Conservation (phyloP, 37 sponge, comb jelly and placozoan species). For the Theonella swinhoei region DNA sequence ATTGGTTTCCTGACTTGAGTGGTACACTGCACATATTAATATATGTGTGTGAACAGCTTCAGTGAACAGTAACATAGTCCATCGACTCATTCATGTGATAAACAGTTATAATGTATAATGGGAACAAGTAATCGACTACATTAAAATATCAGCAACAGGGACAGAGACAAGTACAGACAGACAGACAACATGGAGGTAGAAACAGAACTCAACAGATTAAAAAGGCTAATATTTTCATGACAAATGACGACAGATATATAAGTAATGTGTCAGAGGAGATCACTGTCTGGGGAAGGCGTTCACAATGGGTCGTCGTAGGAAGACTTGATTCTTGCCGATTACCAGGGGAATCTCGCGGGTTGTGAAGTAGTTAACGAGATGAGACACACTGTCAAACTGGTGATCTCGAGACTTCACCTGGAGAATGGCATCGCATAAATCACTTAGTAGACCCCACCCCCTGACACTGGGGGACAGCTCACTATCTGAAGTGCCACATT, state of each 20-base stretch:
- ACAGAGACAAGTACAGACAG: not conserved
- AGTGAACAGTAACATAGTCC: no score
- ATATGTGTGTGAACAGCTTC: no score
- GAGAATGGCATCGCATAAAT: not conserved
- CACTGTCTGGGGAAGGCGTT: slow-evolving; percentile 26
- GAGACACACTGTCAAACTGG: slow-evolving; percentile 77
- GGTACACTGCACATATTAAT: no score
- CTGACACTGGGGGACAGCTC: not conserved
- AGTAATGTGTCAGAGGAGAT: not conserved
- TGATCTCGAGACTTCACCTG: slow-evolving; percentile 84
- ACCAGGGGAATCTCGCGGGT: slow-evolving; percentile 47
- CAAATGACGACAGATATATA: not conserved
- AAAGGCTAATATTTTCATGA: not conserved
- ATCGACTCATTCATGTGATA: no score
- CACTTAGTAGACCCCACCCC: not conserved
- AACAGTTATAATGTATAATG: not conserved
- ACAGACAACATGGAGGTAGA: not conserved
- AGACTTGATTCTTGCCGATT: slow-evolving; percentile 65
- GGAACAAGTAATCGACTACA: not conserved
- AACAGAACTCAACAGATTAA: not conserved
- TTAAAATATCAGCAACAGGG: no score
- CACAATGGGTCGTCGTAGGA: slow-evolving; percentile 51
- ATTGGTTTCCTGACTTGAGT: no score
- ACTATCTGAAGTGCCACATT: not conserved
- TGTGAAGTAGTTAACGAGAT: slow-evolving; percentile 68